Percentiles rank a stretch among this genome's conserved stretches.
These are phyloP conservation scores for Disparrhopalites patrizii DNA, from an alignment of 2,888 invertebrate genomes.

Conservation along the genomic window DNA sequence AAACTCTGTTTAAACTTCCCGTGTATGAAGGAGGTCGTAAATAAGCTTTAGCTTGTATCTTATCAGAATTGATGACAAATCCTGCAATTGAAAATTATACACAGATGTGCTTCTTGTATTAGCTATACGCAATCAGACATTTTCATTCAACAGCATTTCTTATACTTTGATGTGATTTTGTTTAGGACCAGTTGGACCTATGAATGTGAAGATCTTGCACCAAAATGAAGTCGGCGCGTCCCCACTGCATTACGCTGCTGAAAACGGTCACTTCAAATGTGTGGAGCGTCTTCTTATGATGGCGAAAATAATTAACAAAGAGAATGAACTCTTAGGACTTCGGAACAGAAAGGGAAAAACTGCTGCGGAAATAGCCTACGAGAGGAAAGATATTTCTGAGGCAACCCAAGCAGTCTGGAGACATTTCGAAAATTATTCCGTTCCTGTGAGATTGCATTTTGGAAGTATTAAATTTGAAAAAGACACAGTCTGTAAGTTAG, in stretches of 20 bases:
- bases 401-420: neutral
- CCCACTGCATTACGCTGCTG: conserved; percentile 25
- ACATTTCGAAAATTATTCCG: neutral
- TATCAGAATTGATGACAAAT: too few relatives aligned
- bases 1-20: neutral
- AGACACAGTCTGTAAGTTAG: neutral
- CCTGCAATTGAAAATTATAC: too few relatives aligned
- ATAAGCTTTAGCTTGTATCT: too few relatives aligned
- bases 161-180: neutral
- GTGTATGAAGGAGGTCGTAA: too few relatives aligned
- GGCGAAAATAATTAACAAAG: neutral
- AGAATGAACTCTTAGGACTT: neutral
- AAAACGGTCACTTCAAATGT: neutral
- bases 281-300: neutral
- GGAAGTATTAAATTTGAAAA: conserved; percentile 4
- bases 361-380: neutral
- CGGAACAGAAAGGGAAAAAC: neutral
- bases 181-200: conserved; percentile 5
- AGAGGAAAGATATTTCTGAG: neutral
- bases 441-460: neutral
- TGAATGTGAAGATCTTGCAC: conserved; percentile 17
- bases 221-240: conserved; percentile 27
- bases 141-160: neutral
- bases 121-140: too few relatives aligned
- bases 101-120: too few relatives aligned